Evolutionary conservation across 1,140 invertebrate species (phyloP).

Genomic region (Sitodiplosis mosellana): DNA sequence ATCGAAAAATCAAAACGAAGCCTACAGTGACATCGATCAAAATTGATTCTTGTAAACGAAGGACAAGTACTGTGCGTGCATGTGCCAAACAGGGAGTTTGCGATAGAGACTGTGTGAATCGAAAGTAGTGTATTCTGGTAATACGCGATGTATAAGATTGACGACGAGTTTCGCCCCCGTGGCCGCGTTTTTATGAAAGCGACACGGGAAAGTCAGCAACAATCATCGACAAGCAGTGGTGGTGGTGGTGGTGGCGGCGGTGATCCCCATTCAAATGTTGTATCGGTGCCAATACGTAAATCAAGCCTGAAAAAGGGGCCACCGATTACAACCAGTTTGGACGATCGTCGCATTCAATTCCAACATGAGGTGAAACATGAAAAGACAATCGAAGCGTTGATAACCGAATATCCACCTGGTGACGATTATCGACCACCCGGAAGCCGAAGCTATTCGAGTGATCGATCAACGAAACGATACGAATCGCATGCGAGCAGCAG

Average conservation of each 20-base stretch:
- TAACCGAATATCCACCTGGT: conserved; percentile 20
- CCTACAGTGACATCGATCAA: not conserved
- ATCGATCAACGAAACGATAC: not conserved
- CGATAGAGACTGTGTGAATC: not conserved
- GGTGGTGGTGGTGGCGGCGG: conserved; percentile 14
- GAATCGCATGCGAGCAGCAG: not conserved
- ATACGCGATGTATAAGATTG: conserved; percentile 7
- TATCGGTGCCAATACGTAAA: conserved; percentile 19
- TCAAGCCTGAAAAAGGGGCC: conserved; percentile 36
- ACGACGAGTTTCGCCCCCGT: conserved; percentile 7
- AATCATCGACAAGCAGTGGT: conserved; percentile 11
- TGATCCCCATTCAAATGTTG: not conserved
- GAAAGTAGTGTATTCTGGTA: not conserved
- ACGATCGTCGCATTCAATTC: conserved; percentile 18
- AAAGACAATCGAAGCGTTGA: conserved; percentile 21
- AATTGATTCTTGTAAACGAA: not conserved
- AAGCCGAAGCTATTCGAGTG: not conserved
- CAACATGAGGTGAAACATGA: conserved; percentile 21
- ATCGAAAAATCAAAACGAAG: no score
- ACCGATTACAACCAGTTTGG: conserved; percentile 33
- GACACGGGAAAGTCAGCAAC: conserved; percentile 10
- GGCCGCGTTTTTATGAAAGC: conserved; percentile 6
- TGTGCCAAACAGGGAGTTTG: not conserved
- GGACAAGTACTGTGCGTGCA: not conserved
- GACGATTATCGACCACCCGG: conserved; percentile 1